phyloP scores from a whole-genome alignment of 1,140 invertebrate species.

The Phocides pigmalion region DNA sequence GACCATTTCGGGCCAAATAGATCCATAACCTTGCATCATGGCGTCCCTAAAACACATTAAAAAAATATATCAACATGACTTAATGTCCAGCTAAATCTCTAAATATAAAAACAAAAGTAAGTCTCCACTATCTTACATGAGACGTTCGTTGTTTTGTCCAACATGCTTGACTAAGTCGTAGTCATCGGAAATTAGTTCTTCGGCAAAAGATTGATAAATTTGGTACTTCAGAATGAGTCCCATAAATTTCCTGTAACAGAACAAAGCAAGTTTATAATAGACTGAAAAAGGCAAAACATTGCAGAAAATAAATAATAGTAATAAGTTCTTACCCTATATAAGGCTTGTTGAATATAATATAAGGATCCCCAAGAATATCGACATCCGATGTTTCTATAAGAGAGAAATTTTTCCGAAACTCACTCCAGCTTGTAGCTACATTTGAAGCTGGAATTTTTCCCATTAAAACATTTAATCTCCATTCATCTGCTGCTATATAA shows the following conservation, averaged over 20 bases:
- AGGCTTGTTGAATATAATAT: conserved; percentile 84
- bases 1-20: conserved; percentile 66
- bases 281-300: not conserved
- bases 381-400: conserved; percentile 66
- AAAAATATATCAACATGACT: not conserved
- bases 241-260: conserved; percentile 70
- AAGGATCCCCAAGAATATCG: conserved; percentile 83
- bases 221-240: conserved; percentile 74
- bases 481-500: conserved; percentile 85
- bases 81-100: conserved; percentile 1
- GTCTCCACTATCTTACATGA: conserved; percentile 57
- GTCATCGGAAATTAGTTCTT: conserved; percentile 71
- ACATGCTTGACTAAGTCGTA: conserved; percentile 66
- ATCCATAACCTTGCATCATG: conserved; percentile 69
- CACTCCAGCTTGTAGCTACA: conserved; percentile 83
- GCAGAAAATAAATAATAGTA: not conserved
- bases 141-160: conserved; percentile 60
- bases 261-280: conserved; percentile 21
- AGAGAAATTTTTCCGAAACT: conserved; percentile 74
- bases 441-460: conserved; percentile 62
- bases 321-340: conserved; percentile 78
- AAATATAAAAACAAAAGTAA: not conserved
- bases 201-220: conserved; percentile 76
- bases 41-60: conserved; percentile 57
- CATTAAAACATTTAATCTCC: conserved; percentile 84